Evolutionary conservation across 1,140 invertebrate species (phyloP).

Genomic region (Papilio helenus): DNA sequence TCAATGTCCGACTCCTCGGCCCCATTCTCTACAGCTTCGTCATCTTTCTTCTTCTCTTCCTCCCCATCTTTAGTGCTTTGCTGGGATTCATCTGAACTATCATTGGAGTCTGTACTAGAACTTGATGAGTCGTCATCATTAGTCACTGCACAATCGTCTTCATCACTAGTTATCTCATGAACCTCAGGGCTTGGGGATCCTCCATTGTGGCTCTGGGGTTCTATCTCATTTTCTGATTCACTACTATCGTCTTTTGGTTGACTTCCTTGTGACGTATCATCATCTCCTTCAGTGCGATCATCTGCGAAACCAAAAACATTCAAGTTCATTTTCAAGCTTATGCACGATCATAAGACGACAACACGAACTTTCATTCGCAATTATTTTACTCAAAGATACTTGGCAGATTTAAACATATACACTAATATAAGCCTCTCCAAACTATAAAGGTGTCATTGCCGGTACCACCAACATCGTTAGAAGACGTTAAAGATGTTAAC

Average conservation of each 20-base stretch:
- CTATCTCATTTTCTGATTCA: slow-evolving; percentile 76
- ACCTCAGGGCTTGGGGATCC: slow-evolving; percentile 70
- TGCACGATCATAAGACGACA: neutral
- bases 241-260: slow-evolving; percentile 77
- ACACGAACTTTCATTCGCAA: neutral
- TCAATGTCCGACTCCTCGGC: slow-evolving; percentile 81
- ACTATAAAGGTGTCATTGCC: slow-evolving; percentile 35
- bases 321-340: slow-evolving; percentile 27
- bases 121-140: slow-evolving; percentile 79
- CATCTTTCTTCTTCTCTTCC: slow-evolving; percentile 82
- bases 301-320: slow-evolving; percentile 59
- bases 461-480: slow-evolving; percentile 13
- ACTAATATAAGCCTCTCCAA: neutral
- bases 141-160: slow-evolving; percentile 72
- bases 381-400: neutral
- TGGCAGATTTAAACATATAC: neutral
- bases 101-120: slow-evolving; percentile 74
- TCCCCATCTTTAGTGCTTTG: slow-evolving; percentile 86
- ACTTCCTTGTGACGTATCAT: slow-evolving; percentile 79
- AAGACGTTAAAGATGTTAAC: neutral
- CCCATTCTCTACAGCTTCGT: slow-evolving; percentile 86
- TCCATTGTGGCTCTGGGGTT: slow-evolving; percentile 73
- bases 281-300: slow-evolving; percentile 77
- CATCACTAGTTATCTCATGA: slow-evolving; percentile 79
- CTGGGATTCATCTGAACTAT: slow-evolving; percentile 83